phyloP scores from a whole-genome alignment of 1,140 invertebrate species.

The Lasioglossum baleicum region DNA sequence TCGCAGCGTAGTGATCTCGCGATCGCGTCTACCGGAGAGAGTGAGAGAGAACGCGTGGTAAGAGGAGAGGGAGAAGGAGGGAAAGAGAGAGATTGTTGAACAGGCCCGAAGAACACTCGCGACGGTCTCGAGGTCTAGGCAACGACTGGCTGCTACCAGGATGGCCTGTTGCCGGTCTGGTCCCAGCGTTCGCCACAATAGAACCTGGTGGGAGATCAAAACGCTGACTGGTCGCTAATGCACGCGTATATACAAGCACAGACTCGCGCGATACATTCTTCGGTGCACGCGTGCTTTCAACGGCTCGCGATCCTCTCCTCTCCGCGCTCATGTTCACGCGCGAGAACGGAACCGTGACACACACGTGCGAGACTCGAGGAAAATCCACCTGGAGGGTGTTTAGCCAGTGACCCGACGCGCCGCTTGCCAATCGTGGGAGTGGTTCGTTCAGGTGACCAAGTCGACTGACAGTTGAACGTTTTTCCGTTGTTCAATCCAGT shows the following conservation, averaged over 20 bases:
- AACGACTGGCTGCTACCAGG: slow-evolving; percentile 70
- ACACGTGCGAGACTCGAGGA: slow-evolving; percentile 14
- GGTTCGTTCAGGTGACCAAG: neutral
- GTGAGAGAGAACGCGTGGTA: neutral
- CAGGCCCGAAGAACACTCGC: slow-evolving; percentile 52
- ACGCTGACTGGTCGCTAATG: slow-evolving; percentile 66
- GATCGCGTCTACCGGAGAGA: neutral
- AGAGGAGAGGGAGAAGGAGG: neutral
- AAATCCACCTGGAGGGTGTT: slow-evolving; percentile 32
- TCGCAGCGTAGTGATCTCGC: neutral
- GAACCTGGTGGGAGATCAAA: slow-evolving; percentile 76
- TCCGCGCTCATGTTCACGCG: neutral
- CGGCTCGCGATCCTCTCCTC: neutral
- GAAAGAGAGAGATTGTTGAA: neutral
- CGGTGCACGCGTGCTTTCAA: slow-evolving; percentile 7
- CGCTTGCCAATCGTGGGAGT: slow-evolving; percentile 12
- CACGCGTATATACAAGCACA: slow-evolving; percentile 9
- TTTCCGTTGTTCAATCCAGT: too few species aligned
- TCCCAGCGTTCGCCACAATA: slow-evolving; percentile 71
- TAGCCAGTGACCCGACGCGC: neutral
- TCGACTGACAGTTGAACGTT: too few species aligned
- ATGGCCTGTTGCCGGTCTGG: slow-evolving; percentile 71
- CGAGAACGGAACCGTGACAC: neutral
- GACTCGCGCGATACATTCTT: neutral
- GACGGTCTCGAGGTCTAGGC: slow-evolving; percentile 69